phyloP scores from a whole-genome alignment of 2,888 invertebrate species.

The Cecidostiba fungosa region DNA sequence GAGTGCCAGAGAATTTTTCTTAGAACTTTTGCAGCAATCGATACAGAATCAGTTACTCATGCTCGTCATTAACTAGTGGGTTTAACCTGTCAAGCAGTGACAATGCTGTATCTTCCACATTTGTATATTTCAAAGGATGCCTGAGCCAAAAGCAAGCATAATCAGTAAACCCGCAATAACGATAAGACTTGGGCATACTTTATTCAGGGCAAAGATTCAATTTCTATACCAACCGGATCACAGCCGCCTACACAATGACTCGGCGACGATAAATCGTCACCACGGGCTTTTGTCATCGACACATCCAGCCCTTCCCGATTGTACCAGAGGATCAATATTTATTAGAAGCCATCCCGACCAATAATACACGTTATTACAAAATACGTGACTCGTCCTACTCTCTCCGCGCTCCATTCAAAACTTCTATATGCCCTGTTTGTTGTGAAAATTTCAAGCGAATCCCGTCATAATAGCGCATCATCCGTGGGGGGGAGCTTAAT shows the following conservation, averaged over 20 bases:
- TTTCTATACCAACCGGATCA: constrained; percentile 43
- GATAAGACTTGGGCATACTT: not conserved
- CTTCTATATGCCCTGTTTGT: constrained; percentile 55
- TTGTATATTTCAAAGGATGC: no score
- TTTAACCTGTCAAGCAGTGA: not conserved
- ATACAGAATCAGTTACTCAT: no score
- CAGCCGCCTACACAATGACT: constrained; percentile 37
- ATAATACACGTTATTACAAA: constrained; percentile 35
- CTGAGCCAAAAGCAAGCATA: not conserved
- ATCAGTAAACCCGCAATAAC: not conserved
- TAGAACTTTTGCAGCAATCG: no score
- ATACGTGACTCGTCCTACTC: constrained; percentile 23
- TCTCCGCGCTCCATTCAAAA: constrained; percentile 51
- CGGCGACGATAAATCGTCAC: constrained; percentile 57
- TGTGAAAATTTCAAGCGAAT: constrained; percentile 61
- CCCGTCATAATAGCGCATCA: constrained; percentile 40
- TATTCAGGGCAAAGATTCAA: constrained; percentile 51
- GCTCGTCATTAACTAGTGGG: not conserved
- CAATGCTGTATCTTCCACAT: not conserved
- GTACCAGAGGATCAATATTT: constrained; percentile 59
- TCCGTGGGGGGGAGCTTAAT: constrained; percentile 63
- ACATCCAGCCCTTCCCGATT: constrained; percentile 11
- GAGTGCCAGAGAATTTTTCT: not conserved
- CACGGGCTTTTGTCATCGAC: constrained; percentile 52
- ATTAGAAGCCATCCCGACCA: constrained; percentile 40